Evolutionary conservation across 1,140 invertebrate species (phyloP).

Genomic region (Apis laboriosa): DNA sequence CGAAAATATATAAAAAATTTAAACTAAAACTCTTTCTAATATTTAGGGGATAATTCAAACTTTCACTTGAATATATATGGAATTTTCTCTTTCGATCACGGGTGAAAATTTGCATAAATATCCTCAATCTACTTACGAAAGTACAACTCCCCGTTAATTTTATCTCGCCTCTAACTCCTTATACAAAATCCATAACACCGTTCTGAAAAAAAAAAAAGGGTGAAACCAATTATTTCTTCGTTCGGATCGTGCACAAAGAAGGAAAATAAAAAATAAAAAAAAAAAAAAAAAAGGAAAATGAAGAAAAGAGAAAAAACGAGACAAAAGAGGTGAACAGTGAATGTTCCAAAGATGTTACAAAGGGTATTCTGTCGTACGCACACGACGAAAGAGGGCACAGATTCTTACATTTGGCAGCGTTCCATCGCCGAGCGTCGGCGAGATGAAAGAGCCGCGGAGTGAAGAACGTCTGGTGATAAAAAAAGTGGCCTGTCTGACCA

Average conservation of each 20-base stretch:
- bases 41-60: no score
- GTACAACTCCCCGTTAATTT: no score
- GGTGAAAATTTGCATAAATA: no score
- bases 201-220: neutral
- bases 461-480: slow-evolving; percentile 15
- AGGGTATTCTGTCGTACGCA: slow-evolving; percentile 2
- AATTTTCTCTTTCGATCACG: no score
- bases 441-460: slow-evolving; percentile 46
- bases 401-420: slow-evolving; percentile 48
- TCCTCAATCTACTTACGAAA: no score
- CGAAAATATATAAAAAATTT: no score
- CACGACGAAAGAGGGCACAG: neutral
- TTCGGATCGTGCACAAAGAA: neutral
- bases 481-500: slow-evolving; percentile 19
- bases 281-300: neutral
- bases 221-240: slow-evolving; percentile 4
- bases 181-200: neutral
- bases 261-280: no score
- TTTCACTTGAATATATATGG: no score
- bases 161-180: no score
- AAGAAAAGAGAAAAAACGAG: neutral
- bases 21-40: no score
- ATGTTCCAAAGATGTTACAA: slow-evolving; percentile 46
- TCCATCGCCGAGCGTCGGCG: slow-evolving; percentile 26
- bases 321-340: slow-evolving; percentile 13